Evolutionary conservation across 1,140 invertebrate genomes (phyloP), one percentile per base, ranked within the genome.

Genomic region (Rhyzopertha dominica): DNA sequence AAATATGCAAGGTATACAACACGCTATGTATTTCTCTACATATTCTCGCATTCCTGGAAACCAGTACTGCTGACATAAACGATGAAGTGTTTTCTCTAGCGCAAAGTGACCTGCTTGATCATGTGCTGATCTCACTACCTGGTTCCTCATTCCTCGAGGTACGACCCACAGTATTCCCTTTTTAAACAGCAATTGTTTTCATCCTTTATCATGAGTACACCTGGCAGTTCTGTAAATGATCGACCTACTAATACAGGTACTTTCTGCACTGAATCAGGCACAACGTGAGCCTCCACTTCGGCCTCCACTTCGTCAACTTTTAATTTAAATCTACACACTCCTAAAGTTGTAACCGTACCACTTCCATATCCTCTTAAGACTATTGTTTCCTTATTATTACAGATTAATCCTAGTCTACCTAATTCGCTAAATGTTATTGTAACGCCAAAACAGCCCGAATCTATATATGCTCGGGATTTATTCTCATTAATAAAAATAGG

Each of bases 101-200:
- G 53, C 58, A 30, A 54, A 66, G 31, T 67, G 62, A 2, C 62
- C 61, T 4, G 59, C 37, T 23, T 62, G 53, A 23, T 66, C 63
- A 40, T 68, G 63, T 32, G 54, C 56, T 29, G 41, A 37, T 32
- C 56, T 43, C 16, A 64, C 37, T n/a, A 66, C 44, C 13, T 63
- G 52, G 26, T 50, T 56, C 8, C 61, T 37, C 5, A 57, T 46
- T 5, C 54, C 56, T 47, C 41, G 41, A 0, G 65, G 66, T 10
- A 67, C 61, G 0, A 62, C 26, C 59, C 59, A 68, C 25, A 45
- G 49, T 12, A 58, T 43, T 17, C 56, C 57, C n/a, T n/a, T n/a
- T n/a, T n/a, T n/a, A n/a, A n/a, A n/a, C n/a, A n/a, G n/a, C n/a
- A 12, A 38, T 9, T n/a, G 12, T 26, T 14, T 28, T 45, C 12